phyloP scores from a whole-genome alignment of 1,140 invertebrate species.

The Diorhabda carinulata region DNA sequence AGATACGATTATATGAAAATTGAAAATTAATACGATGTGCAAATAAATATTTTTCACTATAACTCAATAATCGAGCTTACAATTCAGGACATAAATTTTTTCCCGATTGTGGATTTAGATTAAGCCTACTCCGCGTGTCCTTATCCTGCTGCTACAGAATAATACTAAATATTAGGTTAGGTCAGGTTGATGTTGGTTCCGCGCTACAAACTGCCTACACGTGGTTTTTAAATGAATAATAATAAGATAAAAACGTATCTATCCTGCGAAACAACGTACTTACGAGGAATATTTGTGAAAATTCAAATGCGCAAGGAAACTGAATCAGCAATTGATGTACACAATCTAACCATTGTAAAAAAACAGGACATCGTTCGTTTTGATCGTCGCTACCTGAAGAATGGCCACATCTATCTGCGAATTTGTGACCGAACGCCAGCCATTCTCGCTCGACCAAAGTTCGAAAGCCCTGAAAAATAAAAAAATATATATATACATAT shows the following conservation, averaged over 20 bases:
- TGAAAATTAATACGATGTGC: background rate
- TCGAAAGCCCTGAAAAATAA: conserved; percentile 74
- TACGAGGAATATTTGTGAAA: conserved; percentile 89
- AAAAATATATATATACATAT: no score
- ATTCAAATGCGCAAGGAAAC: conserved; percentile 93
- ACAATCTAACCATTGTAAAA: conserved; percentile 96
- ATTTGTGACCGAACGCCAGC: conserved; percentile 96
- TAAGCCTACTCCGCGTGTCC: no score
- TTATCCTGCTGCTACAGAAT: no score
- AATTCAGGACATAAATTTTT: no score
- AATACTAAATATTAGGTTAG: no score
- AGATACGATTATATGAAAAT: no score
- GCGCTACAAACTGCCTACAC: no score
- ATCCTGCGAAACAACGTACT: conserved; percentile 39
- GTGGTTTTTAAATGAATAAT: background rate
- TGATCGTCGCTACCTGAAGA: conserved; percentile 75
- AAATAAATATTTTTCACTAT: conserved; percentile 8
- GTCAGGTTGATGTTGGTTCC: no score
- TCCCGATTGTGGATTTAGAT: no score
- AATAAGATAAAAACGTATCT: background rate
- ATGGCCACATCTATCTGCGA: conserved; percentile 90
- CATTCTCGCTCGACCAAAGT: conserved; percentile 90
- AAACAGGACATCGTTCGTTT: conserved; percentile 93
- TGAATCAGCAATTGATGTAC: conserved; percentile 88
- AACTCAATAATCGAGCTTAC: no score